Evolutionary conservation across 2,888 invertebrate species (phyloP).

Genomic region (Anthophora plumipes): DNA sequence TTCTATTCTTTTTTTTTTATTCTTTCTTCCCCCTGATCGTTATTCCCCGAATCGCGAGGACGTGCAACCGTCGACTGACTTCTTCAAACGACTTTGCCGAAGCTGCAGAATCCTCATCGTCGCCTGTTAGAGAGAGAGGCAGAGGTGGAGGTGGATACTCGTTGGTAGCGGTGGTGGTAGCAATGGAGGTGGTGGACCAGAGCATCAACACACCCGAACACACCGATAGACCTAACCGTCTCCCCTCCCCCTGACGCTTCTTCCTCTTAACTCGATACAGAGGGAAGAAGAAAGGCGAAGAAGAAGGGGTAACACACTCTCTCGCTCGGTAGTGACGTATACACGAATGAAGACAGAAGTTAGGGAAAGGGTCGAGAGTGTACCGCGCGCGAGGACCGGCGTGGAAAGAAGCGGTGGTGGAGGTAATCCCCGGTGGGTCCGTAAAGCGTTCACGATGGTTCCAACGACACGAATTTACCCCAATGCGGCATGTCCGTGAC

Average conservation of each 20-base stretch:
- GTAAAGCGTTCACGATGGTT: conserved; percentile 68
- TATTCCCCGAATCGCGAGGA: conserved; percentile 65
- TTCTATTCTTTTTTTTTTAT: background rate
- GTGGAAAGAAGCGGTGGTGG: conserved; percentile 70
- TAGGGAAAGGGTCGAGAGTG: conserved; percentile 71
- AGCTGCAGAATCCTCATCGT: conserved; percentile 81
- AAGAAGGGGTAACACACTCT: conserved; percentile 66
- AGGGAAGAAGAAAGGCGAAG: conserved; percentile 66
- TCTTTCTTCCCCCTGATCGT: conserved; percentile 35
- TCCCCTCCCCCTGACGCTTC: conserved; percentile 39
- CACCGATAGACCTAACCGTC: conserved; percentile 61
- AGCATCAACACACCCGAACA: background rate
- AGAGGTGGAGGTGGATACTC: conserved; percentile 63
- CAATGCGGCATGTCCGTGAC: conserved; percentile 77
- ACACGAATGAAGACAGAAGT: conserved; percentile 60
- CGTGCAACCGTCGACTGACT: conserved; percentile 78
- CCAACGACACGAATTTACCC: conserved; percentile 71
- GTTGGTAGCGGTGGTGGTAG: conserved; percentile 59
- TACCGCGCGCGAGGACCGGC: conserved; percentile 45
- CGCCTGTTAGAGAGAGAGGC: conserved; percentile 71
- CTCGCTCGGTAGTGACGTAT: conserved; percentile 60
- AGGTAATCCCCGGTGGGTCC: conserved; percentile 78
- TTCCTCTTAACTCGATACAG: conserved; percentile 69
- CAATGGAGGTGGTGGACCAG: conserved; percentile 63
- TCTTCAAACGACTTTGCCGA: conserved; percentile 82